Base-by-base conservation (phyloP, 2,888 invertebrate species). In the Nowickia ferox region DNA sequence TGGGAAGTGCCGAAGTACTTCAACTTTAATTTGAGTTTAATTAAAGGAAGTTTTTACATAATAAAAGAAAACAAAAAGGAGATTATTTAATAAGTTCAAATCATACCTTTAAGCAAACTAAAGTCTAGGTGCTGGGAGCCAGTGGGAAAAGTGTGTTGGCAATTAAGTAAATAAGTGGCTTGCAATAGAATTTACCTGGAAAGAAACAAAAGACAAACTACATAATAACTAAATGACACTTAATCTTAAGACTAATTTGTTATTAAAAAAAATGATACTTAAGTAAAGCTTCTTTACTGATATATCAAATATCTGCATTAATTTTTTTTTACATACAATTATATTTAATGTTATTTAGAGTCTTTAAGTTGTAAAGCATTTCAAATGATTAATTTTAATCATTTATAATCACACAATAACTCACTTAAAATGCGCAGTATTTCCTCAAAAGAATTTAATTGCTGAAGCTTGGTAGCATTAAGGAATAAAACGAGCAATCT, bases 361-460 rank as follows among this genome's bases (percentile, higher is more conserved):
- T 15, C 48, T 69, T 74, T 55, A 48, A 46, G 68, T 13, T 22
- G 57, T 85, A 82, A 85, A 85, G 78, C 85, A 82, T 55, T 66
- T 69, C 38, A 22, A 57, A 82, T 85, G 81, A 75, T 82, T 78
- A 63, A 85, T 75, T 85, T 57, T 85, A 85, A 74, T 75, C 81
- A 82, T 84, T 84, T 81, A 81, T 81, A 77, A 77, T 72, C 65
- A 72, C 19, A 72, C 75, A 63, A 84, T 66, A 80, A 66, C 76
- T 71, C 66, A 72, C 63, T 78, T 61, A 53, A 80, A 59, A 72
- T 57, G 44, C 9, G 0, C 15, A 15, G 48, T 51, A 40, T 38
- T 9, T 74, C 30, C 38, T 72, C 17, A 15, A 48, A 1, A 68
- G 10, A 19, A 40, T 53, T 63, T 65, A 77, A 77, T 77, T 68